Base-by-base conservation (phyloP, 1,140 invertebrate genomes). In the Drosophila kanapiae region DNA sequence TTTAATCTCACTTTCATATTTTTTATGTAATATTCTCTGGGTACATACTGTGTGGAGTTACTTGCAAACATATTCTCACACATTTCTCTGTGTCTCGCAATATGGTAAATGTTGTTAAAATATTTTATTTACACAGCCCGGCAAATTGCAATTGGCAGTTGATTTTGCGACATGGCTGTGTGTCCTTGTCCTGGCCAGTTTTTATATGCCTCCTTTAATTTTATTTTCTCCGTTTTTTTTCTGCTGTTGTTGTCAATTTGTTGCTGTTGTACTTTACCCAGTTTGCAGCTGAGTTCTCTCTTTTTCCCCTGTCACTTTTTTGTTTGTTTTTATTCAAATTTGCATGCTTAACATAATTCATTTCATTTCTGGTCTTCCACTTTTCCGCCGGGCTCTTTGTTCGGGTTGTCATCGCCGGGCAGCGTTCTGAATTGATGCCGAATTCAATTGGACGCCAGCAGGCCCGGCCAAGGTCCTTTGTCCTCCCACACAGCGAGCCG, bases 281-380 rank as follows among this genome's bases (percentile, higher is more conserved):
- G 53, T 42, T 42, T 61, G 54, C 56, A 31, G 37, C 33, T 42
- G 11, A 37, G 33, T 23, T 18, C 40, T 49, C 8, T 49, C 8
- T 31, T 37, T 38, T n/a, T 38, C 6, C 16, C 18, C 18, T 49
- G 69, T 49, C 69, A 59, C 67, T 58, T 37, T 49, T 51, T 23
- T n/a, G 57, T 65, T 71, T 72, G 49, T 74, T 74, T 37, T 57
- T 54, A 53, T 56, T 53, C 33, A 76, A 76, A 77, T 77, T 77
- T 77, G 48, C 54, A 68, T 68, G 74, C 74, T 68, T 77, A 77
- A 77, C 74, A 77, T 77, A 77, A 77, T 77, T 77, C 62, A 77
- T 77, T 77, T 77, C 35, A 69, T 68, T 68, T 54, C 29, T 60
- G 62, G 62, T 75, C 43, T 54, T 42, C 27, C 38, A 40, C 40